Evolutionary conservation across 1,140 invertebrate genomes (phyloP).

Genomic region (Chymomyza costata): DNA sequence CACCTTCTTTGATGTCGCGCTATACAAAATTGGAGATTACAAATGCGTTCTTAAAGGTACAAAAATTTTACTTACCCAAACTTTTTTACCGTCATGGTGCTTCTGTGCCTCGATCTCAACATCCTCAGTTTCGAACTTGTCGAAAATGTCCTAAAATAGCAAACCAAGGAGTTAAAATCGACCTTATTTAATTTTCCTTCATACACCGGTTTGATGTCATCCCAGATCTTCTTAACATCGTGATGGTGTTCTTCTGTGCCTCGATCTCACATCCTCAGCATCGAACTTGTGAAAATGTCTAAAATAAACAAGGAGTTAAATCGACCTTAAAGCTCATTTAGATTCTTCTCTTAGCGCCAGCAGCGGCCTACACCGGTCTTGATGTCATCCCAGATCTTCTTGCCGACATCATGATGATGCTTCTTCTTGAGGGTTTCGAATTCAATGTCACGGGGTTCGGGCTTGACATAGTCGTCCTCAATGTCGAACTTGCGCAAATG

Average conservation of each 20-base stretch:
- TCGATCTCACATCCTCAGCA: not conserved
- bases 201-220: not conserved
- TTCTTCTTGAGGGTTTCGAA: not conserved
- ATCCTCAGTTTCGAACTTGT: no score
- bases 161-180: not conserved
- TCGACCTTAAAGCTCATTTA: not conserved
- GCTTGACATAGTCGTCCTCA: no score
- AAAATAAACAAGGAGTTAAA: not conserved
- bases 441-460: no score
- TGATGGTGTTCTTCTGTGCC: not conserved
- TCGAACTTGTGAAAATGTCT: not conserved
- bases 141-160: not conserved
- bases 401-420: not conserved
- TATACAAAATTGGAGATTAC: not conserved
- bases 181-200: not conserved
- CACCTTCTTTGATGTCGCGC: not conserved
- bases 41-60: not conserved
- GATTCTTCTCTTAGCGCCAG: not conserved
- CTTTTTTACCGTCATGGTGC: no score
- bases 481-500: no score
- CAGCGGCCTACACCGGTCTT: not conserved
- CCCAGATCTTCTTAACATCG: no score
- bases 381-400: no score
- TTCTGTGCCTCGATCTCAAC: no score
- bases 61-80: not conserved